Base-by-base conservation (phyloP, 2,113 vertebrate species). In the Pantherophis guttatus region DNA sequence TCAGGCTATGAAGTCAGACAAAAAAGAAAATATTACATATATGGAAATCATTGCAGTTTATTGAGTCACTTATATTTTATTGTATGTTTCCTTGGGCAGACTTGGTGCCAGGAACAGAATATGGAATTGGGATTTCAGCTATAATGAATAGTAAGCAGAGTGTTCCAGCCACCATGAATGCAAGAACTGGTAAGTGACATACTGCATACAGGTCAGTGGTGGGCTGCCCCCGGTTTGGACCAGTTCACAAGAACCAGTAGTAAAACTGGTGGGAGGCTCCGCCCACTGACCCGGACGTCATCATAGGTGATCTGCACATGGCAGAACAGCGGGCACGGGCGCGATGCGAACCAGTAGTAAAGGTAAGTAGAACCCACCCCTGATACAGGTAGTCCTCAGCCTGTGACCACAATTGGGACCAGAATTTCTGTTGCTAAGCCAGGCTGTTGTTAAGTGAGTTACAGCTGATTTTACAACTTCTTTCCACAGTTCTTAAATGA, bases 131-230 rank as follows among this genome's bases (percentile, higher is more conserved):
- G 85, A 99, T 99, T 95, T 99, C 99, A 0, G 99, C 98, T 0
- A 81, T 99, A 94, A 98, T 98, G 97, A 98, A 97, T n/a, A 97
- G 94, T 75, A 98, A 99, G 95, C 98, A 99, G 97, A 99, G 99
- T 0, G 97, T 98, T n/a, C 99, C 99, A 0, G 98, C 99, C 0
- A 99, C 99, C 81, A 99, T 99, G 98, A 99, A 99, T 0, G 99
- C 99, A 92, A 98, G 99, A 93, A 99, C 99, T 0, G 98, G 99
- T 99, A 95, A 98, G 98, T 97, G 75, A 87, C 33, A 39, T 58
- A 9, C 1, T 81, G 75, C 33, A 33, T 7, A n/a, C 1, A n/a
- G 65, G 65, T n/a, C 44, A 44, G 44, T 44, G 44, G 44, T 48
- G 44, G 44, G 44, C 4, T 4, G 44, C 44, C 44, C 44, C 44